Percentiles rank a stretch among this genome's conserved stretches.
phyloP scores from a whole-genome alignment of 2,888 invertebrate species.

The Heteromurus nitidus region DNA sequence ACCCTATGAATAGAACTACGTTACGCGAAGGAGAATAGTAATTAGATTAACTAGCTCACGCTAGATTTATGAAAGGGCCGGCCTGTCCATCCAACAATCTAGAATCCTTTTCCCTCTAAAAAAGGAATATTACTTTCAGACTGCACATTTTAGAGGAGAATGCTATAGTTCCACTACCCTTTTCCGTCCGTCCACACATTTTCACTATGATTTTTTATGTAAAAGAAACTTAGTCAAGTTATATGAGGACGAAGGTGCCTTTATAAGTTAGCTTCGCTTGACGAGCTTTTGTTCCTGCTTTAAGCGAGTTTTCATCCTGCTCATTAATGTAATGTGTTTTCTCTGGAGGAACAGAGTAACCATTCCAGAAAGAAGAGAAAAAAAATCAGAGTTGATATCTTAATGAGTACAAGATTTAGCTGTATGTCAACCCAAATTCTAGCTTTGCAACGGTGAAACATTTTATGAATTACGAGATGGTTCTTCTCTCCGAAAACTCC shows the following conservation, averaged over 20 bases:
- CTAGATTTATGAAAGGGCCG: conserved; percentile 42
- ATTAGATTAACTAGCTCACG: conserved; percentile 58
- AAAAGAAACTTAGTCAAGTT: no score
- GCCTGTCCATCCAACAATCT: conserved; percentile 34
- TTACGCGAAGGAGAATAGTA: conserved; percentile 47
- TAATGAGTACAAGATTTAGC: conserved; percentile 40
- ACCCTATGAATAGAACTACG: conserved; percentile 31
- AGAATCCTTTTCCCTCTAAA: background rate
- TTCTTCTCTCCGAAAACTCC: no score
- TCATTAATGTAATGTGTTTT: conserved; percentile 60
- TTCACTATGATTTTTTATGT: no score
- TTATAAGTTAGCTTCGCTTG: no score
- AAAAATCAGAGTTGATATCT: conserved; percentile 35
- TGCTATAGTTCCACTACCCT: background rate
- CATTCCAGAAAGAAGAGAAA: background rate
- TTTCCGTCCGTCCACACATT: no score
- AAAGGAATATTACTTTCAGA: background rate
- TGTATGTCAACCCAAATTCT: conserved; percentile 16
- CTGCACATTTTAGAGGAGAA: background rate
- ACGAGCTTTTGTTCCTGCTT: conserved; percentile 6
- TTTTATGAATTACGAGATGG: conserved; percentile 8
- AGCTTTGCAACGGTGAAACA: background rate
- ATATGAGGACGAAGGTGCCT: no score
- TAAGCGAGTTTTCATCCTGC: conserved; percentile 53
- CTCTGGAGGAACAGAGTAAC: conserved; percentile 10